Percentiles rank a stretch among this genome's conserved stretches.
These are phyloP conservation scores for Mesocricetus auratus DNA, from an alignment of 2,113 vertebrate genomes.

Conservation along the genomic window DNA sequence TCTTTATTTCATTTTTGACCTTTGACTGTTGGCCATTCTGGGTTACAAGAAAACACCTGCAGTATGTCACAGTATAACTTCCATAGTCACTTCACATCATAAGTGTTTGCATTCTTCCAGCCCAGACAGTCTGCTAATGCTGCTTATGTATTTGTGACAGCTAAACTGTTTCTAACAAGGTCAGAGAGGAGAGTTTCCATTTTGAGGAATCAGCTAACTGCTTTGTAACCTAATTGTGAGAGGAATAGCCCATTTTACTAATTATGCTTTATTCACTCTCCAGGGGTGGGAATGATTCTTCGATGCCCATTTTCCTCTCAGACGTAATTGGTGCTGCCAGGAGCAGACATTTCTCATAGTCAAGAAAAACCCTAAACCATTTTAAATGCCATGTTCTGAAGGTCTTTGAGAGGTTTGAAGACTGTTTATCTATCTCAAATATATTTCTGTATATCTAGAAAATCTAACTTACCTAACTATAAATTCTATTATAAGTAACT, in stretches of 20 bases:
- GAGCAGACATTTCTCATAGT: too few species aligned
- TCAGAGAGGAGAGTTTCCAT: constrained; percentile 15
- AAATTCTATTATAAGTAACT: too few species aligned
- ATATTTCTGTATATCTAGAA: too few species aligned
- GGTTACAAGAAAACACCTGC: not conserved
- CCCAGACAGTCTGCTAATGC: not conserved
- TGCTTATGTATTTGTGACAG: not conserved
- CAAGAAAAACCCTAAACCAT: too few species aligned
- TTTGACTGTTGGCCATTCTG: not conserved
- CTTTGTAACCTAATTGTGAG: not conserved
- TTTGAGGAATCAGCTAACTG: constrained; percentile 1
- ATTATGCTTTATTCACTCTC: not conserved
- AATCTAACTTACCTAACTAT: too few species aligned
- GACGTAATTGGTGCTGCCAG: too few species aligned
- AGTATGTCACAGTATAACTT: not conserved
- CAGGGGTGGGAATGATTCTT: too few species aligned
- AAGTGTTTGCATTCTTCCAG: not conserved
- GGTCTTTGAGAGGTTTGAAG: too few species aligned
- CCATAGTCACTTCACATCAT: not conserved
- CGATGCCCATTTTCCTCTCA: too few species aligned
- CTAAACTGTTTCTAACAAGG: not conserved
- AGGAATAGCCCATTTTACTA: not conserved
- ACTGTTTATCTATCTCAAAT: too few species aligned
- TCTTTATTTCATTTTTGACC: not conserved
- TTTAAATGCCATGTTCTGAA: too few species aligned